A percentile compares a stretch with the other conserved stretches of the same genome.
Conservation (phyloP, 1,140 invertebrate genomes). For the Anastatus disparis region DNA sequence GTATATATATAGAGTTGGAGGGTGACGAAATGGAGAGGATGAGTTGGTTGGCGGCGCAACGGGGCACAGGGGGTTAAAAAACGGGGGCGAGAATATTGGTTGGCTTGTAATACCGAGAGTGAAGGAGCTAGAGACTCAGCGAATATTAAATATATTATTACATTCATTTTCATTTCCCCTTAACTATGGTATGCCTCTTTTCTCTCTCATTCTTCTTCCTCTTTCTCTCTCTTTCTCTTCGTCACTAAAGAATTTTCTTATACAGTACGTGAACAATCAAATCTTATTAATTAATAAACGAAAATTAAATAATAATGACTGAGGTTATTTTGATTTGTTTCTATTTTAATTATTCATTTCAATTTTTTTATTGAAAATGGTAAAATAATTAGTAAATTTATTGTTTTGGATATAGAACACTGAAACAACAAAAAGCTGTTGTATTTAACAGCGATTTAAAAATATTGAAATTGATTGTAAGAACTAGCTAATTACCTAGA, state of each 20-base stretch:
- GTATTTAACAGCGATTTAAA: too few species aligned
- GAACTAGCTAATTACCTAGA: too few species aligned
- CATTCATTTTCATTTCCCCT: constrained; percentile 67
- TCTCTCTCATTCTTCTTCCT: constrained; percentile 43
- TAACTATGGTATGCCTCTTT: constrained; percentile 46
- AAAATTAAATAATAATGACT: too few species aligned
- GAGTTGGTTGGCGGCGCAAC: constrained; percentile 19
- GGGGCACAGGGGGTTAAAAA: constrained; percentile 46
- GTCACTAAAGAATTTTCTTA: too few species aligned
- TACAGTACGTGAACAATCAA: too few species aligned
- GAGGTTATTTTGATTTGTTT: too few species aligned
- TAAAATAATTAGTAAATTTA: too few species aligned
- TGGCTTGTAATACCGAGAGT: constrained; percentile 64
- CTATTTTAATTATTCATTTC: neutral
- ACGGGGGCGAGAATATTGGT: constrained; percentile 65
- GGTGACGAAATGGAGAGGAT: neutral
- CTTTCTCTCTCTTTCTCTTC: constrained; percentile 8
- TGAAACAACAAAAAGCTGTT: too few species aligned
- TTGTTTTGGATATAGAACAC: too few species aligned
- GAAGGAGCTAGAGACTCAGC: constrained; percentile 56
- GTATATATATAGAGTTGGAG: neutral
- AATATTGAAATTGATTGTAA: too few species aligned
- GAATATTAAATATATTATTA: constrained; percentile 68
- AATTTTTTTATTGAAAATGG: too few species aligned
- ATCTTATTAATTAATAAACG: too few species aligned